Evolutionary conservation across 2,113 vertebrate genomes (phyloP).

Genomic region (Otolemur garnettii): DNA sequence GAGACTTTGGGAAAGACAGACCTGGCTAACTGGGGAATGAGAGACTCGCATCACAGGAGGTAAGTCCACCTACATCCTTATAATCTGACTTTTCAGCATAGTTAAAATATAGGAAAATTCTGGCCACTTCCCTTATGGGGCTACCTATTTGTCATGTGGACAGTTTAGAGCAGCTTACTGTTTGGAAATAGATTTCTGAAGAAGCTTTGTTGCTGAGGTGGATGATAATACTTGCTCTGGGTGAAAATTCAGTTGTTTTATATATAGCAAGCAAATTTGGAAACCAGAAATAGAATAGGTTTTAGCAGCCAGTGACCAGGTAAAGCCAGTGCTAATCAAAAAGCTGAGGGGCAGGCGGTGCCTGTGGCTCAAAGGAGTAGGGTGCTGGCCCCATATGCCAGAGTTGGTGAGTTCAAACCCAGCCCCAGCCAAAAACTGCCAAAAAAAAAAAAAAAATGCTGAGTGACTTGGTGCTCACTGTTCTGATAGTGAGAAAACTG

Average conservation of each 20-base stretch:
- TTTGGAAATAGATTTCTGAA: not conserved
- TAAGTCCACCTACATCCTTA: not conserved
- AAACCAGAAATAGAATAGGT: conserved; percentile 19
- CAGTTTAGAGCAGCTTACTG: not conserved
- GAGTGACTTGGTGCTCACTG: not conserved
- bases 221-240: not conserved
- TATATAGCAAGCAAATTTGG: not conserved
- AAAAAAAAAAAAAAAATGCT: not conserved
- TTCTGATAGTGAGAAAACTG: not conserved
- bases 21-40: not conserved
- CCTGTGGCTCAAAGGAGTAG: too few species aligned
- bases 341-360: not conserved
- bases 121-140: not conserved
- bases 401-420: too few species aligned
- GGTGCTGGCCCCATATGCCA: too few species aligned
- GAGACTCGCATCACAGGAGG: not conserved
- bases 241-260: not conserved
- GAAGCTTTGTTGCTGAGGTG: not conserved
- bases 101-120: not conserved
- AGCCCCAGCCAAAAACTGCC: too few species aligned
- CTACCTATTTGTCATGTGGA: not conserved
- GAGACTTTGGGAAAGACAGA: not conserved
- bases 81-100: not conserved
- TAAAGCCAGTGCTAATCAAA: not conserved
- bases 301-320: not conserved